Evolutionary conservation across 2,797 vertebrate species (phyloP).

Genomic region (Miichthys miiuy): DNA sequence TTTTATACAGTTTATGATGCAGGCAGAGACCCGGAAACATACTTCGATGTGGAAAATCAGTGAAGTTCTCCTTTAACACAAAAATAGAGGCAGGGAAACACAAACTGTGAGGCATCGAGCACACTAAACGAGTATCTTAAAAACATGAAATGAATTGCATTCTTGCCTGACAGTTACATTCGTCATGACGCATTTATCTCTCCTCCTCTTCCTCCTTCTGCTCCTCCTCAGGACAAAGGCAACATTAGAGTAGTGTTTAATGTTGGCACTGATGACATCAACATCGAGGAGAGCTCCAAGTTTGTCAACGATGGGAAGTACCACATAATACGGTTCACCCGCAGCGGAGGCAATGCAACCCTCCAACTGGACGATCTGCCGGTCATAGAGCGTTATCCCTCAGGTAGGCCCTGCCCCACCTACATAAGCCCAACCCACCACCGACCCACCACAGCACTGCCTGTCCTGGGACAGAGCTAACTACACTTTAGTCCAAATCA

Average conservation of each 20-base stretch:
- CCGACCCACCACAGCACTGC: slow-evolving; percentile 53
- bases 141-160: not conserved
- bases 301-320: slow-evolving; percentile 99
- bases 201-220: slow-evolving; percentile 30
- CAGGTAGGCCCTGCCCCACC: slow-evolving; percentile 90
- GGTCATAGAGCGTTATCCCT: slow-evolving; percentile 97
- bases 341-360: slow-evolving; percentile 98
- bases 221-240: slow-evolving; percentile 90
- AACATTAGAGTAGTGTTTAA: slow-evolving; percentile 99
- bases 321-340: slow-evolving; percentile 97
- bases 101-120: not conserved
- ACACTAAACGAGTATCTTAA: not conserved
- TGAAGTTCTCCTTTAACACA: not conserved
- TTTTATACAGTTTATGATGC: too few relatives aligned
- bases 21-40: not conserved
- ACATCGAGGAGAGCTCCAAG: slow-evolving; percentile 97
- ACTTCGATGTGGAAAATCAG: not conserved
- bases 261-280: slow-evolving; percentile 98
- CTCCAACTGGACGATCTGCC: slow-evolving; percentile 99
- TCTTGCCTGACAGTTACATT: not conserved
- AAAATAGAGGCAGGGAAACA: not conserved
- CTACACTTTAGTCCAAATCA: slow-evolving; percentile 62
- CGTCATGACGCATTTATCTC: slow-evolving; percentile 37
- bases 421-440: slow-evolving; percentile 44
- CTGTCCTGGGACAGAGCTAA: slow-evolving; percentile 57